Evolutionary conservation across 2,888 invertebrate genomes (phyloP).

Genomic region (Gortyna flavago): DNA sequence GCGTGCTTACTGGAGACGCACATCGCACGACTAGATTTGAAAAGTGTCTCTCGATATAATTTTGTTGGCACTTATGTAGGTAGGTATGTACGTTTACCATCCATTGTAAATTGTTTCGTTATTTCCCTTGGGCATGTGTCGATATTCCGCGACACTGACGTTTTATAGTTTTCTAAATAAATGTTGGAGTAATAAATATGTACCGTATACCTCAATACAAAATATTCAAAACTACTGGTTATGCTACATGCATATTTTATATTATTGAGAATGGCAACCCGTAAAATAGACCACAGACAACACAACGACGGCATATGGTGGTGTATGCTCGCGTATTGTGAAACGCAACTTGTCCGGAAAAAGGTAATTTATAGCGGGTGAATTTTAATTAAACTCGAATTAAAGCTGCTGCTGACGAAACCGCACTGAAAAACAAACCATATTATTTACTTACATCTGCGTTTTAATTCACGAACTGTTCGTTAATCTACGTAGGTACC

Average conservation of each 20-base stretch:
- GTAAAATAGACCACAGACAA: constrained; percentile 56
- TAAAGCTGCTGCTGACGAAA: constrained; percentile 72
- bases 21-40: constrained; percentile 58
- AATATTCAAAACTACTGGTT: constrained; percentile 23
- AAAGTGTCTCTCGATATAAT: constrained; percentile 55
- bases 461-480: constrained; percentile 37
- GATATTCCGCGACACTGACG: constrained; percentile 43
- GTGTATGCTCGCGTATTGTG: constrained; percentile 61
- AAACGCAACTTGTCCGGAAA: constrained; percentile 71
- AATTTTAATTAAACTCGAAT: constrained; percentile 80
- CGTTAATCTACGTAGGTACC: constrained; percentile 33
- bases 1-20: constrained; percentile 50
- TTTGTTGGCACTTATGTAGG: constrained; percentile 31
- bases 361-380: constrained; percentile 75
- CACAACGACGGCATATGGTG: constrained; percentile 63
- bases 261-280: constrained; percentile 9
- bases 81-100: constrained; percentile 43
- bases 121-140: constrained; percentile 53
- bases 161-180: constrained; percentile 50
- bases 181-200: constrained; percentile 34
- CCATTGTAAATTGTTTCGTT: constrained; percentile 56
- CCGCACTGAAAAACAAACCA: constrained; percentile 54
- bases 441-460: constrained; percentile 53
- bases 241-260: not conserved
- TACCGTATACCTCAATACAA: constrained; percentile 10